phyloP scores from a whole-genome alignment of 2,888 invertebrate species.

The Caenorhabditis sp. region DNA sequence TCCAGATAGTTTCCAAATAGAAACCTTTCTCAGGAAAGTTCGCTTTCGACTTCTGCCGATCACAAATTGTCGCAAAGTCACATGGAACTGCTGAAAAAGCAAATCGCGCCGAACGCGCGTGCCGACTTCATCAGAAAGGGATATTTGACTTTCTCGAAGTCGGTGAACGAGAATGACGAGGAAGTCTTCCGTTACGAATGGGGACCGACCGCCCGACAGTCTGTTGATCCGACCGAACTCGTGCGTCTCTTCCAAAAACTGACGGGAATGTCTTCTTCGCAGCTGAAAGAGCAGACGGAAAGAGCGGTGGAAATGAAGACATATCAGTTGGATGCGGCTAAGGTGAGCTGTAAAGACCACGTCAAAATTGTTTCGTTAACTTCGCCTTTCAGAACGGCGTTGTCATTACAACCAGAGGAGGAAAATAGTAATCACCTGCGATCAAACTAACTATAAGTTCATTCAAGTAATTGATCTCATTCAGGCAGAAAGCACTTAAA shows the following conservation, averaged over 20 bases:
- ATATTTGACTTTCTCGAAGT: conserved; percentile 13
- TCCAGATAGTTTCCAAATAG: too few relatives aligned
- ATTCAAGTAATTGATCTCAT: too few relatives aligned
- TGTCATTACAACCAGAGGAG: too few relatives aligned
- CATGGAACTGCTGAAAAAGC: conserved; percentile 16
- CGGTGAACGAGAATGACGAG: conserved; percentile 47
- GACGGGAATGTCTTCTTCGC: conserved; percentile 9
- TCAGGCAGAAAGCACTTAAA: too few relatives aligned
- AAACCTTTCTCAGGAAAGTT: conserved; percentile 31
- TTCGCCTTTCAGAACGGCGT: too few relatives aligned
- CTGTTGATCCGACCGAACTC: conserved; percentile 31
- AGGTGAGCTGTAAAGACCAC: too few relatives aligned
- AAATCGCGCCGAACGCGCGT: conserved; percentile 21
- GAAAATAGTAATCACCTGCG: too few relatives aligned
- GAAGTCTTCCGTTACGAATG: conserved; percentile 48
- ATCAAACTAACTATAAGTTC: too few relatives aligned
- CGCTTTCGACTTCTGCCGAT: conserved; percentile 9
- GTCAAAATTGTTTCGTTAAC: too few relatives aligned
- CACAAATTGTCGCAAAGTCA: conserved; percentile 6
- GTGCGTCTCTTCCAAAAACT: conserved; percentile 28
- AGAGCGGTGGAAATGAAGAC: conserved; percentile 10
- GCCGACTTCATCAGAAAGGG: conserved; percentile 45
- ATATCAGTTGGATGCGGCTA: conserved; percentile 10
- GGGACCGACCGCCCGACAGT: conserved; percentile 32
- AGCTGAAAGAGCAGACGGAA: conserved; percentile 25